phyloP scores from a whole-genome alignment of 2,113 vertebrate species.

The Andinoacara biseriatus region DNA sequence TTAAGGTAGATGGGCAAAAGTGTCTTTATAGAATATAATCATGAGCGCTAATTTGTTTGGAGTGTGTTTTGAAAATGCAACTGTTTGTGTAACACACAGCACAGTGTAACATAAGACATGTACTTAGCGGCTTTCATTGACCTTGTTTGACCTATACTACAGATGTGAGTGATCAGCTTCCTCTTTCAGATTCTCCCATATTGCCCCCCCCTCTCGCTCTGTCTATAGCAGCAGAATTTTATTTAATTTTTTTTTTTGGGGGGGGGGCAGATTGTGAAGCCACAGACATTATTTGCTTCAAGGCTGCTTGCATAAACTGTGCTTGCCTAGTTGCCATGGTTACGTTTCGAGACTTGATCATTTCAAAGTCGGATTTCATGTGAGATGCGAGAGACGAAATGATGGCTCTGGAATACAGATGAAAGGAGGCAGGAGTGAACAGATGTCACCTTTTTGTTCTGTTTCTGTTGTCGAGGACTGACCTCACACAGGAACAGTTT shows the following conservation, averaged over 20 bases:
- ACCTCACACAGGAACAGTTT: background rate
- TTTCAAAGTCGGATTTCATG: conserved; percentile 74
- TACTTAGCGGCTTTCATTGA: background rate
- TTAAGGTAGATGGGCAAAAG: background rate
- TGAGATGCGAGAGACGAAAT: conserved; percentile 53
- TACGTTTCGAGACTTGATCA: conserved; percentile 67
- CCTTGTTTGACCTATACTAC: conserved; percentile 42
- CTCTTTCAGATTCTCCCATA: background rate
- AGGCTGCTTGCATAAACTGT: conserved; percentile 53
- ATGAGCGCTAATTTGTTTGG: background rate
- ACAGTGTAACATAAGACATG: background rate
- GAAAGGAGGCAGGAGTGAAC: conserved; percentile 54
- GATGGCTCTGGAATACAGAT: conserved; percentile 72
- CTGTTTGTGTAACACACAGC: background rate
- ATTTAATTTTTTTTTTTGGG: no score
- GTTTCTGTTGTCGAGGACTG: background rate
- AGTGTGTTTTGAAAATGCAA: background rate
- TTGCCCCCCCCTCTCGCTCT: background rate
- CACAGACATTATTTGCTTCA: conserved; percentile 43
- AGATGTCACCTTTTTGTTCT: conserved; percentile 50
- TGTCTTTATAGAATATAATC: background rate
- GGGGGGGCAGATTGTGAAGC: background rate
- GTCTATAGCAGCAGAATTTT: conserved; percentile 10
- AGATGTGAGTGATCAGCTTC: conserved; percentile 24
- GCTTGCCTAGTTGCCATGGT: conserved; percentile 79